Conservation (phyloP, 64 coral and sea anemone genomes). For the Pachyseris speciosa region DNA sequence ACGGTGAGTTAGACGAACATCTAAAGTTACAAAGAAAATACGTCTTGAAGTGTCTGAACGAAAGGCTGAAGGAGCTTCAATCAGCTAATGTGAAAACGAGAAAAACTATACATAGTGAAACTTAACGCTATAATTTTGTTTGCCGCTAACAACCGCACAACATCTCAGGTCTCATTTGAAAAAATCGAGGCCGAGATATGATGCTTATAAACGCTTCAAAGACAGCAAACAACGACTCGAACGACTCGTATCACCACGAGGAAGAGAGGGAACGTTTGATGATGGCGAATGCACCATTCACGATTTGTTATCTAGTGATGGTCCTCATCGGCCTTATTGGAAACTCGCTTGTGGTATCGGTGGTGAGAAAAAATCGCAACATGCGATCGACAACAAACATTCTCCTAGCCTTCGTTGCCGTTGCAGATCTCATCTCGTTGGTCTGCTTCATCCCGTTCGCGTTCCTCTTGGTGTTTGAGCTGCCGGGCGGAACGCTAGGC, state of each 20-base stretch:
- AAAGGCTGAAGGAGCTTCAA: too few species aligned
- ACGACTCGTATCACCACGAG: not conserved
- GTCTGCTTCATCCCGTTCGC: slow-evolving; percentile 57
- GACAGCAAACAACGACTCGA: not conserved
- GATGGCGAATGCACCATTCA: not conserved
- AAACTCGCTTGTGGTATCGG: slow-evolving; percentile 61
- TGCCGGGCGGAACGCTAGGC: slow-evolving; percentile 24
- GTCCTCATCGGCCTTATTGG: slow-evolving; percentile 39
- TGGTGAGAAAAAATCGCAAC: slow-evolving; percentile 17
- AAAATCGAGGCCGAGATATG: not conserved
- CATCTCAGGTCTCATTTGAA: too few species aligned
- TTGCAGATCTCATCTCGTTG: slow-evolving; percentile 55
- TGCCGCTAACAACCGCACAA: too few species aligned
- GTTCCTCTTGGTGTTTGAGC: not conserved
- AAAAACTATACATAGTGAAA: too few species aligned
- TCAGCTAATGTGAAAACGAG: too few species aligned
- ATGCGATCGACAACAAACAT: slow-evolving; percentile 81
- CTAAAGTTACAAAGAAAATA: too few species aligned
- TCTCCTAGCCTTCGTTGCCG: slow-evolving; percentile 64
- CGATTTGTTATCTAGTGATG: slow-evolving; percentile 12
- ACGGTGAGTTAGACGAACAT: too few species aligned
- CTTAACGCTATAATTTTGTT: too few species aligned
- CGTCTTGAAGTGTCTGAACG: too few species aligned
- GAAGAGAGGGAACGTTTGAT: not conserved
- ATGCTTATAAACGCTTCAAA: not conserved